Evolutionary conservation across 2,888 invertebrate species (phyloP).

Genomic region (Apamea crenata): DNA sequence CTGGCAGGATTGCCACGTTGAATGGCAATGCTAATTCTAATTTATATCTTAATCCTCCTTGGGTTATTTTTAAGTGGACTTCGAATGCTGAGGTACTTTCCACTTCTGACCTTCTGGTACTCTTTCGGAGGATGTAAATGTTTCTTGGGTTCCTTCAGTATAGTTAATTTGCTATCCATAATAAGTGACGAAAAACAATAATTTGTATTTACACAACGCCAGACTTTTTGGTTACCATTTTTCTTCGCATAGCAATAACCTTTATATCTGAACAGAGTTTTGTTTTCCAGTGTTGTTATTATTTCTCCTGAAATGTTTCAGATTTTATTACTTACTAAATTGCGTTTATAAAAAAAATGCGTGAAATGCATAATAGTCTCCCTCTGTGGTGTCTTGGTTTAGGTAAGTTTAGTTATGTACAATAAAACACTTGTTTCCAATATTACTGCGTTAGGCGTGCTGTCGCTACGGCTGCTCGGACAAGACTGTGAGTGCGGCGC

Average conservation of each 20-base stretch:
- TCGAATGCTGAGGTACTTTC: conserved; percentile 3
- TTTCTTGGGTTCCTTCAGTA: conserved; percentile 9
- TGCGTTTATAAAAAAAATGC: background rate
- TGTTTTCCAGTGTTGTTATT: conserved; percentile 16
- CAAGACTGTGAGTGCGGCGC: too few species aligned
- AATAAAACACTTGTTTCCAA: too few species aligned
- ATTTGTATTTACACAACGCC: conserved; percentile 46
- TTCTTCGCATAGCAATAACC: conserved; percentile 33
- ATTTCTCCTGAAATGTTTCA: conserved; percentile 42
- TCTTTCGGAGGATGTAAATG: conserved; percentile 38
- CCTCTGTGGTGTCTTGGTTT: too few species aligned
- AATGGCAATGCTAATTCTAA: too few species aligned
- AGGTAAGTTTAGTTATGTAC: too few species aligned
- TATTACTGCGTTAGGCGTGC: too few species aligned
- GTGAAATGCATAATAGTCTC: too few species aligned
- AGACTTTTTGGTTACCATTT: background rate
- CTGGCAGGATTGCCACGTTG: too few species aligned
- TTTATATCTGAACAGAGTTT: conserved; percentile 35
- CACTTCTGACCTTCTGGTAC: background rate
- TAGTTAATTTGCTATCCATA: background rate
- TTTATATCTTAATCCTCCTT: background rate
- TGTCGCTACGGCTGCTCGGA: too few species aligned
- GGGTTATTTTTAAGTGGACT: background rate
- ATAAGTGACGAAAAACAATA: conserved; percentile 16
- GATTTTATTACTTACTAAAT: background rate